These are phyloP conservation scores for Pemphredon lugubris DNA, from an alignment of 2,888 invertebrate genomes.

Conservation along the genomic window DNA sequence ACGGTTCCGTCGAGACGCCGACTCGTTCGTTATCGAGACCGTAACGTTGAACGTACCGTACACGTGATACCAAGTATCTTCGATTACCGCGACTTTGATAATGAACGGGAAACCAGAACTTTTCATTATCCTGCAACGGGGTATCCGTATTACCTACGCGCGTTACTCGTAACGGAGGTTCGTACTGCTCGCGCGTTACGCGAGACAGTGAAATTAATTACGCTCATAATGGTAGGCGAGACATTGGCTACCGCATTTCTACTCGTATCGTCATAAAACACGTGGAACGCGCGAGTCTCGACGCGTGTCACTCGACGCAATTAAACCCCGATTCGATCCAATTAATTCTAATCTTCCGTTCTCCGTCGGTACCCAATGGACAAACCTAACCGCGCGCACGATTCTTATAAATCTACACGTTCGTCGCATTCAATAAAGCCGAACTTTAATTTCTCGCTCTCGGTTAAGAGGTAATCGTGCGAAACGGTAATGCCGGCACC, in stretches of 20 bases:
- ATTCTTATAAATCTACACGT: background rate
- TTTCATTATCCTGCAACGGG: too few species aligned
- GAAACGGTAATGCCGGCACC: conserved; percentile 21
- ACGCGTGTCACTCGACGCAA: background rate
- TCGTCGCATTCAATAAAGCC: conserved; percentile 9
- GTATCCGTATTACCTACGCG: too few species aligned
- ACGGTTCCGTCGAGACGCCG: too few species aligned
- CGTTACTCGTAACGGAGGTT: too few species aligned
- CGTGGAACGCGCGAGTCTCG: background rate
- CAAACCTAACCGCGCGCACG: too few species aligned
- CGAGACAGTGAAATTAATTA: conserved; percentile 28
- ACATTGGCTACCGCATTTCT: conserved; percentile 1
- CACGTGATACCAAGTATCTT: too few species aligned
- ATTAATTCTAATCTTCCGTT: background rate
- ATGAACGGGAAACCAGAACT: too few species aligned
- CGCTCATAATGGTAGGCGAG: conserved; percentile 16
- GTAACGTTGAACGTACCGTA: too few species aligned
- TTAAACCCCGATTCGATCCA: conserved; percentile 5
- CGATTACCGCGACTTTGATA: too few species aligned
- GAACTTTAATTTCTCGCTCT: conserved; percentile 1
- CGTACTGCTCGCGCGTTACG: background rate
- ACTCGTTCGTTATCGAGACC: too few species aligned
- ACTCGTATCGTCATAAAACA: conserved; percentile 1
- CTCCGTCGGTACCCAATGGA: background rate
- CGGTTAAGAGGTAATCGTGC: conserved; percentile 20